phyloP scores from a whole-genome alignment of 37 sponge, comb jelly and placozoan species.

The Agelas oroides region DNA sequence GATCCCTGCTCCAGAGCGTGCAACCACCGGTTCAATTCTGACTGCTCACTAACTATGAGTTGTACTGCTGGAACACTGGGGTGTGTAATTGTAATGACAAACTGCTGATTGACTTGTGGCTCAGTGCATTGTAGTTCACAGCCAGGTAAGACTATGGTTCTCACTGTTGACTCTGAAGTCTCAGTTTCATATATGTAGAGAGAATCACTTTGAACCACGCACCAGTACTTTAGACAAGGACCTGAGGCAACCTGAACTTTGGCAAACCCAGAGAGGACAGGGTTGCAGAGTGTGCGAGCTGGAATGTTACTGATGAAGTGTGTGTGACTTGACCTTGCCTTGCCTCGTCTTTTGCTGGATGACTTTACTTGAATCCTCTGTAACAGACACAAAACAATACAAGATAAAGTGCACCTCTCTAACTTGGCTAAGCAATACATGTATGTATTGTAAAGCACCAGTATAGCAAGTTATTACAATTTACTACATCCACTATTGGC shows the following conservation, averaged over 20 bases:
- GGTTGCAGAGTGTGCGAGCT: slow-evolving; percentile 19
- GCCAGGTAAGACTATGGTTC: slow-evolving; percentile 58
- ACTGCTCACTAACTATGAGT: slow-evolving; percentile 35
- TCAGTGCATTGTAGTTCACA: slow-evolving; percentile 25
- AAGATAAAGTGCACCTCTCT: too few species aligned
- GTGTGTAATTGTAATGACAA: slow-evolving; percentile 33
- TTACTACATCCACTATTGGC: too few species aligned
- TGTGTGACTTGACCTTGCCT: slow-evolving; percentile 11
- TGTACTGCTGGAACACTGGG: slow-evolving; percentile 19
- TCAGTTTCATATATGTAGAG: slow-evolving; percentile 71
- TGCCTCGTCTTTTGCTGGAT: slow-evolving; percentile 6
- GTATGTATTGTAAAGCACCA: too few species aligned
- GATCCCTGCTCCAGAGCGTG: slow-evolving; percentile 50
- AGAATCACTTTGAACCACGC: slow-evolving; percentile 44
- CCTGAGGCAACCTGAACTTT: slow-evolving; percentile 52
- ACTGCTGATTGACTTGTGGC: slow-evolving; percentile 5
- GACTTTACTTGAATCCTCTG: background rate
- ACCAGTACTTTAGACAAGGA: slow-evolving; percentile 68
- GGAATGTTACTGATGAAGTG: slow-evolving; percentile 51
- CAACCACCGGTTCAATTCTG: slow-evolving; percentile 58
- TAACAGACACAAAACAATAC: too few species aligned
- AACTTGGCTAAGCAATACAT: too few species aligned
- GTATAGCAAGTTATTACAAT: too few species aligned
- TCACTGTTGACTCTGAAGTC: slow-evolving; percentile 24
- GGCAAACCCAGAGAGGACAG: slow-evolving; percentile 35